Evolutionary conservation across 2,888 invertebrate species (phyloP).

Genomic region (Phoronis australis): DNA sequence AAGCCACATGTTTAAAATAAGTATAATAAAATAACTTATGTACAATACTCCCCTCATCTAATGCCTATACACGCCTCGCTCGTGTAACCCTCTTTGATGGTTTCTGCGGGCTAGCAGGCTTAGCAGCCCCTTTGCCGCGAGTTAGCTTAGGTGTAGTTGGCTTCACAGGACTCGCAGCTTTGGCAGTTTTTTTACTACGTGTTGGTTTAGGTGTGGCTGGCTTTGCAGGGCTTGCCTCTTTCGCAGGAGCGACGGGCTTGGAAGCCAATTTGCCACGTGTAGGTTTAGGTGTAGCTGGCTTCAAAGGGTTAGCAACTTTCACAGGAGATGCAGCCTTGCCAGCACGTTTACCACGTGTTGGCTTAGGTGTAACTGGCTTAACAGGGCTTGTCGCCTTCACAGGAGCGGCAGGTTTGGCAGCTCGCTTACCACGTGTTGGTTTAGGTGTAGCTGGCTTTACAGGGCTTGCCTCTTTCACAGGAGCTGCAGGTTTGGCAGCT

Average conservation of each 20-base stretch:
- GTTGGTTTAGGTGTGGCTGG: slow-evolving; percentile 3
- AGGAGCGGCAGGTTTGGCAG: slow-evolving; percentile 12
- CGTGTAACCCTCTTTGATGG: no score
- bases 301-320: slow-evolving; percentile 2
- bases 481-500: no score
- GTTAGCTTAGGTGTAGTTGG: background rate
- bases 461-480: slow-evolving; percentile 1
- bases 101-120: no score
- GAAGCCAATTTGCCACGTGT: slow-evolving; percentile 4
- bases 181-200: background rate
- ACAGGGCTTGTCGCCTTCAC: slow-evolving; percentile 9
- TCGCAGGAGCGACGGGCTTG: slow-evolving; percentile 4
- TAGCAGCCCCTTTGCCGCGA: no score
- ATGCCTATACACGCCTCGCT: no score
- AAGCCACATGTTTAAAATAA: no score
- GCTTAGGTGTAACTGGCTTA: slow-evolving; percentile 3
- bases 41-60: no score
- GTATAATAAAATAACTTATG: no score
- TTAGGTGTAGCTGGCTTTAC: slow-evolving; percentile 3
- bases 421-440: slow-evolving; percentile 1
- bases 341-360: background rate
- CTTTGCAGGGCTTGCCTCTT: slow-evolving; percentile 6
- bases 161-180: slow-evolving; percentile 1
- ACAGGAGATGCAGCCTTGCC: slow-evolving; percentile 7
- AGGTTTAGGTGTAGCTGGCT: background rate